phyloP scores from a whole-genome alignment of 2,113 vertebrate species.

The Atherinomorus stipes region DNA sequence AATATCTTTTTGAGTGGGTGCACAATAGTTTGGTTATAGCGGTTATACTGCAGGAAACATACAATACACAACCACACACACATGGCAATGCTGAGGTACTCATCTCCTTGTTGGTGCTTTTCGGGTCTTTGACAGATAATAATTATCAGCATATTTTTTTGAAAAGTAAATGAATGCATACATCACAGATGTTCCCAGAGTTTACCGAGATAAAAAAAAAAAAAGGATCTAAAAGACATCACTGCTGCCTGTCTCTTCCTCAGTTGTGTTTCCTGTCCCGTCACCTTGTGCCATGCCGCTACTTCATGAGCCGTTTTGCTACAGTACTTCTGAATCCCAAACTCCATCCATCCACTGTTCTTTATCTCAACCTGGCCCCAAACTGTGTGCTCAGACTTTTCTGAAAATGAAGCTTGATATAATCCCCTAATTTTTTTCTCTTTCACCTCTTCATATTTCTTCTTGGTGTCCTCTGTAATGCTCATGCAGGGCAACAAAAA shows the following conservation, averaged over 20 bases:
- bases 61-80: too few species aligned
- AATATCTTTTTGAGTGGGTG: too few species aligned
- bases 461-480: constrained; percentile 13
- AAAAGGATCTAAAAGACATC: constrained; percentile 1
- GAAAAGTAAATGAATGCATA: too few species aligned
- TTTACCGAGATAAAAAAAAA: background rate
- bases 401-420: constrained; percentile 28
- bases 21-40: too few species aligned
- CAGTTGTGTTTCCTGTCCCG: background rate
- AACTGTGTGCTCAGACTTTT: constrained; percentile 27
- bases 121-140: too few species aligned
- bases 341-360: constrained; percentile 20
- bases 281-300: constrained; percentile 13
- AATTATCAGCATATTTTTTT: too few species aligned
- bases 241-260: constrained; percentile 51
- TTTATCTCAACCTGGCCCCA: constrained; percentile 27
- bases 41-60: too few species aligned
- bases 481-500: constrained; percentile 37
- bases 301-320: constrained; percentile 4
- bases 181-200: too few species aligned
- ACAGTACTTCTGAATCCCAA: constrained; percentile 38
- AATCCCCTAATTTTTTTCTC: constrained; percentile 24
- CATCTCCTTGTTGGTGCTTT: too few species aligned
- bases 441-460: background rate
- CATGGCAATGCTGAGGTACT: too few species aligned